phyloP scores from a whole-genome alignment of 2,113 vertebrate genomes.

The Mus musculus region GRCm39 chr3:48267501-48268000 shows the following conservation, averaged over 20 bases:
- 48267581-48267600: not conserved
- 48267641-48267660: not conserved
- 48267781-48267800: not conserved
- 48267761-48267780: not conserved
- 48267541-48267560: not conserved
- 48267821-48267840: not conserved
- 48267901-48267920: not conserved
- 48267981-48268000: not conserved
- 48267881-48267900: not conserved
- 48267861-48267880: not conserved
- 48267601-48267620: not conserved
- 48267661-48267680: not conserved
- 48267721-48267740: not conserved
- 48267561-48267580: not conserved
- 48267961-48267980: not conserved
- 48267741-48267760: not conserved
- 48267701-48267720: not conserved
- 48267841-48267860: not conserved
- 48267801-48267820: not conserved
- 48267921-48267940: not conserved
- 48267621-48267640: not conserved
- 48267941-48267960: too few relatives aligned
- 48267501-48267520: not conserved
- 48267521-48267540: not conserved
- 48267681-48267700: not conserved